Percentiles rank a stretch among this genome's conserved stretches.
These are phyloP conservation scores for Protomyctophum bolini DNA, from an alignment of 2,113 vertebrate species.

Conservation along the genomic window DNA sequence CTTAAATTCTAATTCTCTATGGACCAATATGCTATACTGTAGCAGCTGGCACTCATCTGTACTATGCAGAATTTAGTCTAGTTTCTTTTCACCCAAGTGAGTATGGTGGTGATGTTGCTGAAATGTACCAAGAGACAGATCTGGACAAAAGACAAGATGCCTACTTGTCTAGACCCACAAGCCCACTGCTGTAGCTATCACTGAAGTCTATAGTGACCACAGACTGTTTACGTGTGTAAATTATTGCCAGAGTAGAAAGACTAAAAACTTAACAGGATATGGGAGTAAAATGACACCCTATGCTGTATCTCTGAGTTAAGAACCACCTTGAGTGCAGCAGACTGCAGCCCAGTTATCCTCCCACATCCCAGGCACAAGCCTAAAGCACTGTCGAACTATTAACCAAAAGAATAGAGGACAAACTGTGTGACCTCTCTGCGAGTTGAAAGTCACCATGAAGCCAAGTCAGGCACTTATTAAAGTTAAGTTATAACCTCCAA, in stretches of 20 bases:
- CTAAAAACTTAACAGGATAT: slow-evolving; percentile 33
- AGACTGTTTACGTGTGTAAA: slow-evolving; percentile 17
- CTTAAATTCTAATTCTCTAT: background rate
- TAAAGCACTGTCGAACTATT: slow-evolving; percentile 41
- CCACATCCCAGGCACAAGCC: slow-evolving; percentile 40
- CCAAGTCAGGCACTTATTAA: slow-evolving; percentile 26
- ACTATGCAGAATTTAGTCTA: background rate
- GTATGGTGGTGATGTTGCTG: slow-evolving; percentile 16
- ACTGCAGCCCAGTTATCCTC: slow-evolving; percentile 45
- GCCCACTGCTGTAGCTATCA: slow-evolving; percentile 9
- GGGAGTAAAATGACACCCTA: slow-evolving; percentile 38
- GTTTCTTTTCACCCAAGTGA: slow-evolving; percentile 20
- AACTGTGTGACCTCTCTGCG: slow-evolving; percentile 17
- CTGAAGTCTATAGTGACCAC: slow-evolving; percentile 16
- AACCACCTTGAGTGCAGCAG: slow-evolving; percentile 4
- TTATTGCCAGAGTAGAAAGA: slow-evolving; percentile 27
- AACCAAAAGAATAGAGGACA: slow-evolving; percentile 21
- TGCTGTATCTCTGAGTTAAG: slow-evolving; percentile 38
- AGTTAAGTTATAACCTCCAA: slow-evolving; percentile 25
- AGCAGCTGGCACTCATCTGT: background rate
- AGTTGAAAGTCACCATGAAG: slow-evolving; percentile 38
- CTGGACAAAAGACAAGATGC: slow-evolving; percentile 2
- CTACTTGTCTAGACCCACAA: background rate
- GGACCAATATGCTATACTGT: slow-evolving; percentile 3
- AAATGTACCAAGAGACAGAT: slow-evolving; percentile 11